These are phyloP conservation scores for Drosophila simulans DNA, from an alignment of 1,140 invertebrate species.

Conservation along the genomic window DNA sequence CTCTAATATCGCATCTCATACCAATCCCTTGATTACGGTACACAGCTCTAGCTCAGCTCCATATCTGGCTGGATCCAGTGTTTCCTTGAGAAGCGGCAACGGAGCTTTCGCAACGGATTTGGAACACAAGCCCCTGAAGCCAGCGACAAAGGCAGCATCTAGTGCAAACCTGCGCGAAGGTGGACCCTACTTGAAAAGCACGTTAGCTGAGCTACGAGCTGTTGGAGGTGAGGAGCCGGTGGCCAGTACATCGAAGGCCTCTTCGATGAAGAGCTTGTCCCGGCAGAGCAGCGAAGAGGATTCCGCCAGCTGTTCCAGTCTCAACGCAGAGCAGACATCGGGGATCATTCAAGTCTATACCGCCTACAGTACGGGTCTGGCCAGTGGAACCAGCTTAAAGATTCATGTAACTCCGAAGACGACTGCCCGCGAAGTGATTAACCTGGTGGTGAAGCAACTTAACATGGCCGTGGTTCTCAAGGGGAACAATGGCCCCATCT, in stretches of 20 bases:
- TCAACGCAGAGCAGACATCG: slow-evolving; percentile 56
- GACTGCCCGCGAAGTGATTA: slow-evolving; percentile 96
- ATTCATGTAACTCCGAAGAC: slow-evolving; percentile 95
- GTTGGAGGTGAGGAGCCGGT: slow-evolving; percentile 55
- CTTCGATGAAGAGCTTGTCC: slow-evolving; percentile 64
- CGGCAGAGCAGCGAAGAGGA: slow-evolving; percentile 78
- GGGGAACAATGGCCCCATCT: slow-evolving; percentile 90
- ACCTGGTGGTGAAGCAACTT: slow-evolving; percentile 96
- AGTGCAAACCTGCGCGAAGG: slow-evolving; percentile 82
- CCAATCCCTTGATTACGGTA: slow-evolving; percentile 65
- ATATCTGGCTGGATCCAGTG: slow-evolving; percentile 76
- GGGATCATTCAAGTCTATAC: slow-evolving; percentile 95
- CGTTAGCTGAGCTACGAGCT: slow-evolving; percentile 70
- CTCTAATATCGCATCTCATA: slow-evolving; percentile 81
- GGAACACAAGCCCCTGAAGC: slow-evolving; percentile 84
- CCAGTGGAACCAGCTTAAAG: slow-evolving; percentile 95
- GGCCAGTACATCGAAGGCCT: slow-evolving; percentile 66
- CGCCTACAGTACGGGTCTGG: slow-evolving; percentile 97
- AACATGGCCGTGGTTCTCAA: slow-evolving; percentile 96
- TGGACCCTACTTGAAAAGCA: slow-evolving; percentile 85
- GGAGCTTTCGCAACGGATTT: slow-evolving; percentile 85
- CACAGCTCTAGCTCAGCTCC: slow-evolving; percentile 78
- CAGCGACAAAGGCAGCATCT: slow-evolving; percentile 64
- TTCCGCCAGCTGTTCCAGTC: slow-evolving; percentile 72
- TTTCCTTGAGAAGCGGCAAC: slow-evolving; percentile 63